Conservation (phyloP, 2,113 vertebrate species). For the Macrotus californicus region DNA sequence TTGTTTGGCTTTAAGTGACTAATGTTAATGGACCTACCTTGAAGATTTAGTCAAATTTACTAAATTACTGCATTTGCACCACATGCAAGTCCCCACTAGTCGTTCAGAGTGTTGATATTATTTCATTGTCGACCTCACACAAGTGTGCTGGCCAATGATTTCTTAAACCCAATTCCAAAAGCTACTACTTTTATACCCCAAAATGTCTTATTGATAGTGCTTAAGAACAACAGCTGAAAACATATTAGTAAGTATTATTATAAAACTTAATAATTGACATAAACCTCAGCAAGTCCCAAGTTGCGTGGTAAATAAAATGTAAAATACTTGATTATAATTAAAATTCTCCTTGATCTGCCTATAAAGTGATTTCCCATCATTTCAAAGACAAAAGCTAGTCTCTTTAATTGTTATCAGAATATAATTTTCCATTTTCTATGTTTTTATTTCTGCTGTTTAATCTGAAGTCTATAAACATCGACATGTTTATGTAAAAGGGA, state of each 20-base stretch:
- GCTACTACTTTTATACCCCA: neutral
- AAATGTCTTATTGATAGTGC: neutral
- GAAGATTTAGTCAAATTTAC: neutral
- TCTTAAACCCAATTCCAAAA: neutral
- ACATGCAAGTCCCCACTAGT: neutral
- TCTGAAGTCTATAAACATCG: neutral
- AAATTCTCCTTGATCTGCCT: neutral
- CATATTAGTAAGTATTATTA: neutral
- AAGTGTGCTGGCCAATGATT: neutral
- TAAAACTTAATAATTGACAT: neutral
- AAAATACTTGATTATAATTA: neutral
- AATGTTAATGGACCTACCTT: neutral
- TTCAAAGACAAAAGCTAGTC: neutral
- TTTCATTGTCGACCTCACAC: neutral
- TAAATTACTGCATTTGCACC: neutral
- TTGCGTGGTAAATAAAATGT: neutral
- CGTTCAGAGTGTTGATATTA: neutral
- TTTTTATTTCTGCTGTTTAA: neutral
- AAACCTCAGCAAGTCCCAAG: neutral
- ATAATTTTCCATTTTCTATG: neutral
- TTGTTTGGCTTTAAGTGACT: neutral
- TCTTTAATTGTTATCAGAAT: neutral
- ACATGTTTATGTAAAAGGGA: neutral
- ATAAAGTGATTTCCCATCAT: neutral
- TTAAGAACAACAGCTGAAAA: neutral